phyloP scores from a whole-genome alignment of 2,113 vertebrate species.

The Illadopsis cleaveri region DNA sequence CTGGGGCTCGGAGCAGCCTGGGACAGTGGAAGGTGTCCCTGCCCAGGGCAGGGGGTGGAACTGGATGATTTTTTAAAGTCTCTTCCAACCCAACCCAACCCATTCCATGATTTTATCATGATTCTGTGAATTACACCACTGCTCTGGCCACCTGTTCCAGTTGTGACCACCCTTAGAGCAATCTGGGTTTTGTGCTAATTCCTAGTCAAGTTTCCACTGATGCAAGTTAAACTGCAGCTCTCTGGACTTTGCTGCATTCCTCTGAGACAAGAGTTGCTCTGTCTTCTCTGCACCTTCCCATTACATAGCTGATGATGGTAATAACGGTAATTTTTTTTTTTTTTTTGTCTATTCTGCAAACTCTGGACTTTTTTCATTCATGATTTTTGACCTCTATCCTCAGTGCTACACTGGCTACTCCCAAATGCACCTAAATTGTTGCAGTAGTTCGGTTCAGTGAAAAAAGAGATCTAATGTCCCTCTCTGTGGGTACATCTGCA shows the following conservation, averaged over 20 bases:
- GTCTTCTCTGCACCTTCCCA: background rate
- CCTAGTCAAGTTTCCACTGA: too few relatives aligned
- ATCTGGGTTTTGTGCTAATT: too few relatives aligned
- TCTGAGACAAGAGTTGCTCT: background rate
- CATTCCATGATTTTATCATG: background rate
- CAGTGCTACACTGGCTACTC: background rate
- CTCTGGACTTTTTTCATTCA: background rate
- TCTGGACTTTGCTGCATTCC: background rate
- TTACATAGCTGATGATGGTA: background rate
- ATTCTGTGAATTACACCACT: background rate
- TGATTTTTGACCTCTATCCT: background rate
- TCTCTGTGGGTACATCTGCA: too few relatives aligned
- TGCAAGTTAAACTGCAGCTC: background rate
- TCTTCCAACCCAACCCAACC: background rate
- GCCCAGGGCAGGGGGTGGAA: background rate
- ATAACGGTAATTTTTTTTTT: background rate
- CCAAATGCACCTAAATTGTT: too few relatives aligned
- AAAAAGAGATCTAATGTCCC: background rate
- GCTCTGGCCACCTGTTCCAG: background rate
- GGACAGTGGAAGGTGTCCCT: background rate
- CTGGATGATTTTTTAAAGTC: accelerated
- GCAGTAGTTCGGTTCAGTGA: background rate
- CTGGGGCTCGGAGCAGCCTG: background rate
- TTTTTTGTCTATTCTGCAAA: background rate
- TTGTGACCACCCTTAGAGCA: background rate